Evolutionary conservation across 2,797 vertebrate genomes (phyloP), one percentile per base, ranked within the genome.

Genomic region (Meriones psammophilus): DNA sequence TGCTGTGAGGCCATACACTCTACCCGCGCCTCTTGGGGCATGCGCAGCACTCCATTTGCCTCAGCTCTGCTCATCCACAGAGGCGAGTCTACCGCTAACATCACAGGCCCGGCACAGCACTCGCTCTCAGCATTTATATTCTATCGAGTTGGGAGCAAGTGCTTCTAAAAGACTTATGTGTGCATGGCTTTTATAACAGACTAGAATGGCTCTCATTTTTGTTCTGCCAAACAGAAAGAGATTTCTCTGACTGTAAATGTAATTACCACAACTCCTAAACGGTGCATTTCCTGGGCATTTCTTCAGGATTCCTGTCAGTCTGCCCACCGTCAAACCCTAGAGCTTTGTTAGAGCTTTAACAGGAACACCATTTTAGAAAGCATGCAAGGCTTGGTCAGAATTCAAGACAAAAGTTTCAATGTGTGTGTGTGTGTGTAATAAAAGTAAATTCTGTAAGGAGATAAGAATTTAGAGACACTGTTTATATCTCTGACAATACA

Each of bases 91-190:
- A 85, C 94, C 84, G 86, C 80, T 92, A 95, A 96, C 92, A 92
- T 93, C 78, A 95, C 20, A 92, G 68, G 85, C 33, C 85, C 88
- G 95, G 88, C 78, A 62, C 73, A 74, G 81, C 80, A 66, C 88
- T 96, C 87, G 71, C 94, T 83, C 92, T 64, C 46, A 95, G 79
- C 88, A 95, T 92, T 95, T 87, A 91, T 33, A 92, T 62, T 91
- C 92, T 87, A 89, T 66, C 95, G 85, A 66, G 39, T 89, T 30
- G 71, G 56, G 76, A 95, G 66, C 24, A 78, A 80, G 79, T 88
- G 89, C 86, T 96, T 95, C 94, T 89, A 84, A 86, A 97, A 97
- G 94, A 97, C 54, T 3, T 68, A 69, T 94, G 62, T 79, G 87
- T 71, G 36, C 46, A 60, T 1, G 80, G 86, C 86, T 92, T 96